Percentiles rank a stretch among this genome's conserved stretches.
Evolutionary conservation across 2,113 vertebrate species (phyloP).

Genomic region (Xerus inauris): DNA sequence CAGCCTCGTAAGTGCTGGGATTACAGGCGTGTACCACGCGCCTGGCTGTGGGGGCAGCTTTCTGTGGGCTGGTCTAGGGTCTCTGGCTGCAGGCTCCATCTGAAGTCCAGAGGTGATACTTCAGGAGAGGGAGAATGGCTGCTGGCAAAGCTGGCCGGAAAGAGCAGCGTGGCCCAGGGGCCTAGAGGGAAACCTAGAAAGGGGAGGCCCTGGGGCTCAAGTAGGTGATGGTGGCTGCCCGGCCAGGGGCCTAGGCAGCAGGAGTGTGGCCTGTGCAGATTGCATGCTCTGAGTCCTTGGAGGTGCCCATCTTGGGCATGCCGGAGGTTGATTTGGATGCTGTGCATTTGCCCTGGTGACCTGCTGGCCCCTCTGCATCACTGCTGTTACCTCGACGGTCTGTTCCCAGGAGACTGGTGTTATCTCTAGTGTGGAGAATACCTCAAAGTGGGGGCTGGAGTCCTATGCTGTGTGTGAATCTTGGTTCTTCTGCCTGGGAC

Average conservation of each 20-base stretch:
- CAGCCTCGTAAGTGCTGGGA: no score
- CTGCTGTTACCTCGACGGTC: not conserved
- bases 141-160: not conserved
- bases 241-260: not conserved
- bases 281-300: not conserved
- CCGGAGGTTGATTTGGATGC: no score
- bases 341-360: no score
- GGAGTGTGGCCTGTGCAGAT: not conserved
- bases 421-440: fast-evolving
- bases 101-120: not conserved
- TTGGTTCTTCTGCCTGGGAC: not conserved
- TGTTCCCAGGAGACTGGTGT: not conserved
- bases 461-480: not conserved
- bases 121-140: not conserved
- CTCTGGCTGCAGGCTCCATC: not conserved
- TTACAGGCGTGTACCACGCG: no score
- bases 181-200: not conserved
- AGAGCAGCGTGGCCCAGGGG: fast-evolving
- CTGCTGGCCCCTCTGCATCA: not conserved
- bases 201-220: not conserved
- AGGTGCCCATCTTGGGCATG: not conserved
- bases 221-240: not conserved
- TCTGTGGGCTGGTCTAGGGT: not conserved
- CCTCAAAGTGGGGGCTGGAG: not conserved
- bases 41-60: fast-evolving